Evolutionary conservation across 2,113 vertebrate species (phyloP).

Genomic region (Zeus faber): DNA sequence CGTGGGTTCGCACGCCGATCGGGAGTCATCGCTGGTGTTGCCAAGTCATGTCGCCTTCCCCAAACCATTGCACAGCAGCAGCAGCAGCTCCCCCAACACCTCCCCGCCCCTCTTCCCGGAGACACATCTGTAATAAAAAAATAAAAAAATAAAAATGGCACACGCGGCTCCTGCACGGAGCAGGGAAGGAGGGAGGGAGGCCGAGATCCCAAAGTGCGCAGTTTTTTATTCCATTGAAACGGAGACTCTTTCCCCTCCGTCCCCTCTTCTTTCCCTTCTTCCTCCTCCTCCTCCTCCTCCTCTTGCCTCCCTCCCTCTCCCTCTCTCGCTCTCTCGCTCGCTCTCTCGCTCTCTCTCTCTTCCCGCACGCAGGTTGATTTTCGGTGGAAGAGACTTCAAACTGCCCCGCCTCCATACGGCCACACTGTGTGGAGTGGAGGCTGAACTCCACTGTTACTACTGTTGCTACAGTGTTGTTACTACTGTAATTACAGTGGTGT

Average conservation of each 20-base stretch:
- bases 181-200: conserved; percentile 20
- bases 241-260: conserved; percentile 57
- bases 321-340: conserved; percentile 15
- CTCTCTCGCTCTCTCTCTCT: conserved; percentile 16
- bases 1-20: conserved; percentile 31
- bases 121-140: conserved; percentile 29
- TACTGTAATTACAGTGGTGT: background rate
- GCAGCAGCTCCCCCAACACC: conserved; percentile 14
- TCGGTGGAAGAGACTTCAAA: conserved; percentile 72
- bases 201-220: conserved; percentile 71
- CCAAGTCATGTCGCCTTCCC: conserved; percentile 51
- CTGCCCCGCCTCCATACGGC: conserved; percentile 72
- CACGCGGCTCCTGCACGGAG: no score
- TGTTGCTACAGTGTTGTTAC: background rate
- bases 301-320: background rate
- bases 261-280: conserved; percentile 36
- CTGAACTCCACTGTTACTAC: conserved; percentile 59
- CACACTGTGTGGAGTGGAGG: conserved; percentile 57
- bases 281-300: conserved; percentile 16
- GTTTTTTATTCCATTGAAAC: conserved; percentile 75
- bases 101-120: no score
- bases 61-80: conserved; percentile 48
- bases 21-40: conserved; percentile 41
- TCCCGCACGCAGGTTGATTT: conserved; percentile 75
- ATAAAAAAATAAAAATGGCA: conserved; percentile 15